Conservation (phyloP, 2,113 vertebrate genomes). For the Cercocebus atys region DNA sequence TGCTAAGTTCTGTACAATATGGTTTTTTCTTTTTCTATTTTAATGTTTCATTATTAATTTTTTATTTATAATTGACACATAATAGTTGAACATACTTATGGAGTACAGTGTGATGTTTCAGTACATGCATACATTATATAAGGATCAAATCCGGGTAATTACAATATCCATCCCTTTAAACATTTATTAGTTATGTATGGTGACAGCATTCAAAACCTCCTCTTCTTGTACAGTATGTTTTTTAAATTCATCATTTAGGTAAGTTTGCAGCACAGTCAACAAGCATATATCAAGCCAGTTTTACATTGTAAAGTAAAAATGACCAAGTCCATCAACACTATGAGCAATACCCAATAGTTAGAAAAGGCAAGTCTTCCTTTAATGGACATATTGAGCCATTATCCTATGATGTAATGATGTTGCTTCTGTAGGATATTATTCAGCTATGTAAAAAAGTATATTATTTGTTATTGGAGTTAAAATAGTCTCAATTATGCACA, state of each 20-base stretch:
- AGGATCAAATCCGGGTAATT: background rate
- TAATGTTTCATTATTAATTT: background rate
- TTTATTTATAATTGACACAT: background rate
- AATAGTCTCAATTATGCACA: slow-evolving; percentile 80
- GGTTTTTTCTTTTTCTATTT: background rate
- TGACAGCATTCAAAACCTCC: background rate
- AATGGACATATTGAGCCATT: slow-evolving; percentile 19
- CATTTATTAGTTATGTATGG: background rate
- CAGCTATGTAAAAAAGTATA: slow-evolving; percentile 63
- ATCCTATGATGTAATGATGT: slow-evolving; percentile 40
- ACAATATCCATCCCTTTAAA: background rate
- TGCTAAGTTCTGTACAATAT: background rate
- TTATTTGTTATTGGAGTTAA: slow-evolving; percentile 80
- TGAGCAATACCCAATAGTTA: background rate
- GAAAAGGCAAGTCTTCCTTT: background rate
- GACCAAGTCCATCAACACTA: background rate
- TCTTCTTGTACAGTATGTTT: background rate
- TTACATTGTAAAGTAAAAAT: background rate
- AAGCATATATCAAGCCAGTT: background rate
- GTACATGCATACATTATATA: background rate
- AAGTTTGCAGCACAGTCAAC: background rate
- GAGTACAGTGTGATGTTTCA: background rate
- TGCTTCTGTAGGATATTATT: slow-evolving; percentile 60
- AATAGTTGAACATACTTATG: background rate
- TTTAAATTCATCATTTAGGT: background rate